Conservation (phyloP, 2,113 vertebrate genomes). For the Lycaon pictus region DNA sequence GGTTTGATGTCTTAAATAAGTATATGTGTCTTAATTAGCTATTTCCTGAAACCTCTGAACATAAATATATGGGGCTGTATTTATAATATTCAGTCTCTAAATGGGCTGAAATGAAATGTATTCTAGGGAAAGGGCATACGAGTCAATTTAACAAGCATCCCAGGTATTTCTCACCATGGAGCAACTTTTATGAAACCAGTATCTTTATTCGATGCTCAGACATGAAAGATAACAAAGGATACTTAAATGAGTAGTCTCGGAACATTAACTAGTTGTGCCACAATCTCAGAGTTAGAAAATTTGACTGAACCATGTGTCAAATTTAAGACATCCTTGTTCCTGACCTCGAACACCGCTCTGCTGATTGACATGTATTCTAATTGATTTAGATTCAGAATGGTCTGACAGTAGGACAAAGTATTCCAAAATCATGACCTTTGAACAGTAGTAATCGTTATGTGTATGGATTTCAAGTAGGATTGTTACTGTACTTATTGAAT, state of each 20-base stretch:
- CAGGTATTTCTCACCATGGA: not conserved
- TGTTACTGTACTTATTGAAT: not conserved
- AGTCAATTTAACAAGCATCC: slow-evolving; percentile 15
- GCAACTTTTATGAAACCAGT: not conserved
- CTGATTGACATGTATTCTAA: not conserved
- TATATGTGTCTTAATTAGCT: not conserved
- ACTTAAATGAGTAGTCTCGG: not conserved
- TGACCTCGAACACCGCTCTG: not conserved
- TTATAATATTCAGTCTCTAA: not conserved
- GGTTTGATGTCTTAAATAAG: not conserved
- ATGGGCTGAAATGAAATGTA: not conserved
- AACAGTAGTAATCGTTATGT: slow-evolving; percentile 3
- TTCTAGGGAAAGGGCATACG: not conserved
- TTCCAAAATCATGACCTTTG: slow-evolving; percentile 12
- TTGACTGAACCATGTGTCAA: not conserved
- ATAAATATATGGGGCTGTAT: not conserved
- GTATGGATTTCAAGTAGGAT: slow-evolving; percentile 21
- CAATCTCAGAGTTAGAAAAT: not conserved
- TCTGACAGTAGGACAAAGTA: not conserved
- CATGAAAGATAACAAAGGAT: not conserved
- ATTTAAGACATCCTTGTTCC: not conserved
- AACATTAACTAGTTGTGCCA: not conserved
- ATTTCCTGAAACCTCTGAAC: not conserved
- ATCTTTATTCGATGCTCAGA: not conserved
- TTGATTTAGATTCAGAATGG: not conserved